Evolutionary conservation across 2,797 vertebrate species (phyloP).

Genomic region (Microtus obscurus): DNA sequence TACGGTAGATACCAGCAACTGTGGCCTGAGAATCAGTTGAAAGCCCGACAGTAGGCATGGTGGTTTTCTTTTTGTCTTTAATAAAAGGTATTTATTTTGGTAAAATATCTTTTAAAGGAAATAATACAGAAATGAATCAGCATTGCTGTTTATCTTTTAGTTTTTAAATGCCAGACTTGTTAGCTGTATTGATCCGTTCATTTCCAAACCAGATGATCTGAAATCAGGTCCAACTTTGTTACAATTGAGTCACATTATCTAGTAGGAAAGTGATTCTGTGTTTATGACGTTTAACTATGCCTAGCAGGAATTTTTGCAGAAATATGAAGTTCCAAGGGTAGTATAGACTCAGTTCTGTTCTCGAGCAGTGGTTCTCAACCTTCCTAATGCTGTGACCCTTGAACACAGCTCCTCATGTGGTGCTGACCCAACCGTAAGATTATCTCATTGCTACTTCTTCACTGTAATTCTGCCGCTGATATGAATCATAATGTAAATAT

Average conservation of each 20-base stretch:
- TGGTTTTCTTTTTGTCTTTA: not conserved
- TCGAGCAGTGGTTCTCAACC: not conserved
- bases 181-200: not conserved
- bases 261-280: constrained; percentile 53
- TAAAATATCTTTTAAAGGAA: constrained; percentile 59
- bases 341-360: constrained; percentile 8
- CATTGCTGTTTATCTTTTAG: constrained; percentile 1
- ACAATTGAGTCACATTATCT: constrained; percentile 10
- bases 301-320: constrained; percentile 57
- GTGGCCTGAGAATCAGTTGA: not conserved
- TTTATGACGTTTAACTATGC: constrained; percentile 35
- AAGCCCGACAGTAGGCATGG: not conserved
- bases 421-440: not conserved
- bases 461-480: not conserved
- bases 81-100: constrained; percentile 24
- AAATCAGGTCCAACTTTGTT: constrained; percentile 7
- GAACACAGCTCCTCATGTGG: too few species aligned
- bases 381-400: not conserved
- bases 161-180: constrained; percentile 51
- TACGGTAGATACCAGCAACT: not conserved
- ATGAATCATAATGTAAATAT: not conserved
- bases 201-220: constrained; percentile 59
- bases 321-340: not conserved
- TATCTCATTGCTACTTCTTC: not conserved
- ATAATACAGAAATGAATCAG: too few species aligned